Conservation (phyloP, 2,888 invertebrate species). For the Boloria euphrosyne region DNA sequence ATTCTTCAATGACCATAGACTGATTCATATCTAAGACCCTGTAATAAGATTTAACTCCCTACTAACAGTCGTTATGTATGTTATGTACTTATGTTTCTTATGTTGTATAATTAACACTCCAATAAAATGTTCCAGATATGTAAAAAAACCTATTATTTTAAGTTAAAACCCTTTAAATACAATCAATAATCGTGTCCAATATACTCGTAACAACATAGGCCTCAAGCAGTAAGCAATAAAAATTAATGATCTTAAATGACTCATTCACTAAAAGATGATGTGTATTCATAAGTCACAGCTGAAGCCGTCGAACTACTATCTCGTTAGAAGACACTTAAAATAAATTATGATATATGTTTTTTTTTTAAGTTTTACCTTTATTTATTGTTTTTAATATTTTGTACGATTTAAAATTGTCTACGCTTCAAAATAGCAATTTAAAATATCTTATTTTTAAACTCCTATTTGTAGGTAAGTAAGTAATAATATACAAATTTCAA, state of each 20-base stretch:
- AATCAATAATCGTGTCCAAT: slow-evolving; percentile 22
- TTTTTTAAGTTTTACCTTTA: slow-evolving; percentile 9
- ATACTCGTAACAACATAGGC: slow-evolving; percentile 17
- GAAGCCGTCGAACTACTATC: slow-evolving; percentile 39
- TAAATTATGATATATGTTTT: slow-evolving; percentile 26
- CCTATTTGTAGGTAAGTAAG: too few relatives aligned
- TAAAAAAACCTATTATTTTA: background rate
- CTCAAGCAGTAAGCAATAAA: slow-evolving; percentile 38
- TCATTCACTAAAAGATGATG: slow-evolving; percentile 44
- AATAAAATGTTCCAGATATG: background rate
- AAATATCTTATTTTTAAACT: too few relatives aligned
- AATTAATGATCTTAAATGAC: slow-evolving; percentile 45
- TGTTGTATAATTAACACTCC: background rate
- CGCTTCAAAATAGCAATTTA: background rate
- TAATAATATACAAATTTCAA: too few relatives aligned
- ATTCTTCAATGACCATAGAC: too few relatives aligned
- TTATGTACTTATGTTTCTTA: too few relatives aligned
- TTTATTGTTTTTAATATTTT: slow-evolving; percentile 4
- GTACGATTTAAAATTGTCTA: background rate
- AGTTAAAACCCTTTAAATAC: slow-evolving; percentile 14
- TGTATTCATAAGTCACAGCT: slow-evolving; percentile 44
- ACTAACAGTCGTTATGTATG: too few relatives aligned
- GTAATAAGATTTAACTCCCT: too few relatives aligned
- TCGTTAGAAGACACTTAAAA: slow-evolving; percentile 51
- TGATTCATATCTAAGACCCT: too few relatives aligned